Conservation (phyloP, 2,113 vertebrate species). For the Ascaphus truei region DNA sequence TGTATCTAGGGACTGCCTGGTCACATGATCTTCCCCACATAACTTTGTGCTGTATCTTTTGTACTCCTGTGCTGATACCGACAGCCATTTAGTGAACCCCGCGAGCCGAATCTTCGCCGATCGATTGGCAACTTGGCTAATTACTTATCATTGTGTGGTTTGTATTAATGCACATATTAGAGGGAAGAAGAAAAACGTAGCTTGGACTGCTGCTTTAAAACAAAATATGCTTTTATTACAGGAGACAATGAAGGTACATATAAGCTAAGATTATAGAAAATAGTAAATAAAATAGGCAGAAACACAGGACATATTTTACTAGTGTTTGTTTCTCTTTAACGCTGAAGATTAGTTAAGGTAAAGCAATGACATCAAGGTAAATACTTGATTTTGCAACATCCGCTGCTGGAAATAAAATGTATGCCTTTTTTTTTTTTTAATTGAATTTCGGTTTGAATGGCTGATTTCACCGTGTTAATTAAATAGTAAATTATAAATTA, state of each 20-base stretch:
- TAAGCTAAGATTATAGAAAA: not conserved
- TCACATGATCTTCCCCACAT: too few species aligned
- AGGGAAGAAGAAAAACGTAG: too few species aligned
- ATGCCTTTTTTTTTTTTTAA: conserved; percentile 28
- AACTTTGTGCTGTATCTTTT: too few species aligned
- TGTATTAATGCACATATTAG: too few species aligned
- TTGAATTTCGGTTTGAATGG: conserved; percentile 28
- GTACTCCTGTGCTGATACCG: too few species aligned
- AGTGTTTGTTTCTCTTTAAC: not conserved
- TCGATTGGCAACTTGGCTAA: too few species aligned
- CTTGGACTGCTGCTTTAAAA: not conserved
- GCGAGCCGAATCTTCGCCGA: too few species aligned
- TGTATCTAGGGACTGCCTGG: too few species aligned
- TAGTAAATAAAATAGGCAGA: not conserved
- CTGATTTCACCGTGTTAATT: conserved; percentile 31
- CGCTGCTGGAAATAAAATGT: conserved; percentile 1
- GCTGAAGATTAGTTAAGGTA: not conserved
- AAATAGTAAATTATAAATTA: conserved; percentile 31
- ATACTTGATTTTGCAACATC: not conserved
- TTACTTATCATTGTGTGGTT: too few species aligned
- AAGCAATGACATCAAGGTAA: not conserved
- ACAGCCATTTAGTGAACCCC: too few species aligned
- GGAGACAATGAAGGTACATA: not conserved
- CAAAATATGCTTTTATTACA: not conserved
- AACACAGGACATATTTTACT: not conserved